Conservation (phyloP, 2,113 vertebrate genomes). For the Oreochromis niloticus region DNA sequence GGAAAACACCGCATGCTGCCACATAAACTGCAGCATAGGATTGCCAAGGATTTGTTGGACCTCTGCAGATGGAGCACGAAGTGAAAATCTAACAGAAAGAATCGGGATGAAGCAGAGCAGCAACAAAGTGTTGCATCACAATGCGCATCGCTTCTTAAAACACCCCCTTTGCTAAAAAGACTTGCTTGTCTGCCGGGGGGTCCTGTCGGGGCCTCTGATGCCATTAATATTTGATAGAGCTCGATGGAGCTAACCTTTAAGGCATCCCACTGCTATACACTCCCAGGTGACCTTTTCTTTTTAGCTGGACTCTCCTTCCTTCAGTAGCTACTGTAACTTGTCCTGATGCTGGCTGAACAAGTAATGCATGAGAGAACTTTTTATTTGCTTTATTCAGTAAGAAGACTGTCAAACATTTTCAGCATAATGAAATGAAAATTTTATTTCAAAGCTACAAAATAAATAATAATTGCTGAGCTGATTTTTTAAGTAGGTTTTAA, state of each 20-base stretch:
- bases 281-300: slow-evolving; percentile 60
- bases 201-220: slow-evolving; percentile 25
- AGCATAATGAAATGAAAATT: background rate
- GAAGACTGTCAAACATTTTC: background rate
- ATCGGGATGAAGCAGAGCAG: background rate
- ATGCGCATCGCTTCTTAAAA: background rate
- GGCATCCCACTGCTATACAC: slow-evolving; percentile 35
- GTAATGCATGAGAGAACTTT: background rate
- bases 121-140: background rate
- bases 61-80: background rate
- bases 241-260: slow-evolving; percentile 65
- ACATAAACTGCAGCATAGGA: background rate
- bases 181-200: slow-evolving; percentile 48
- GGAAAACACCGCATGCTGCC: background rate
- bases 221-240: slow-evolving; percentile 67
- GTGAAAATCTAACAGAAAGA: background rate
- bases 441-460: background rate
- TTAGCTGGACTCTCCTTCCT: slow-evolving; percentile 20
- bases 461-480: background rate
- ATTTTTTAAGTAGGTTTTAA: background rate
- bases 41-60: background rate
- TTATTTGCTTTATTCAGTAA: background rate
- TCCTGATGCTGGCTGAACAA: background rate
- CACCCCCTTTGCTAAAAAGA: slow-evolving; percentile 21
- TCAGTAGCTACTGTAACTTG: background rate